Evolutionary conservation across 2,888 invertebrate genomes (phyloP).

Genomic region (Apoda limacodes): DNA sequence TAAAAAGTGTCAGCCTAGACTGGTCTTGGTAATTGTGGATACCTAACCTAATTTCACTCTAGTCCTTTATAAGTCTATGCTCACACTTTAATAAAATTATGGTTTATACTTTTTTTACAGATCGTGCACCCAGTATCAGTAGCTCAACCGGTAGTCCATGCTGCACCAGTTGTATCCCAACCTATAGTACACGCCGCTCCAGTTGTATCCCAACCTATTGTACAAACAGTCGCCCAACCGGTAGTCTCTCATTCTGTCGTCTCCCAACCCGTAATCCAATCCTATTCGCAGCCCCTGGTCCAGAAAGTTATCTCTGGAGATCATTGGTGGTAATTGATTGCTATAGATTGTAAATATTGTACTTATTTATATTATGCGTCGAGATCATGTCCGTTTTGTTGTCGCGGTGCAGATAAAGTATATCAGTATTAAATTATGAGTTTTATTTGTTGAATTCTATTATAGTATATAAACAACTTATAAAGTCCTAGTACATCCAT

Average conservation of each 20-base stretch:
- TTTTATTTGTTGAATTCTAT: too few species aligned
- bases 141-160: slow-evolving; percentile 11
- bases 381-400: slow-evolving; percentile 49
- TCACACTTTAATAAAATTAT: slow-evolving; percentile 5
- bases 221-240: slow-evolving; percentile 26
- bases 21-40: neutral
- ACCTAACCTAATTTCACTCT: neutral
- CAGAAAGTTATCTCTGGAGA: slow-evolving; percentile 30
- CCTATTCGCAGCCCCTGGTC: slow-evolving; percentile 34
- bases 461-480: too few species aligned
- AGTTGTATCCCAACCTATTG: slow-evolving; percentile 21
- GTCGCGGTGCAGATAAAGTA: slow-evolving; percentile 42
- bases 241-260: slow-evolving; percentile 33
- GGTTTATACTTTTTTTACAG: slow-evolving; percentile 21
- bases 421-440: too few species aligned
- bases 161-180: slow-evolving; percentile 18
- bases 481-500: too few species aligned
- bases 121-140: slow-evolving; percentile 26
- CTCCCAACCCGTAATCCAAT: slow-evolving; percentile 37
- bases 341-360: slow-evolving; percentile 6
- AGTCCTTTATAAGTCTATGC: slow-evolving; percentile 12
- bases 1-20: neutral
- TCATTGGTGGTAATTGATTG: slow-evolving; percentile 45
- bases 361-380: slow-evolving; percentile 35
- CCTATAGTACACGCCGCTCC: slow-evolving; percentile 28